Percentiles rank a stretch among this genome's conserved stretches.
phyloP scores from a whole-genome alignment of 2,113 vertebrate species.

The Erythrolamprus reginae region DNA sequence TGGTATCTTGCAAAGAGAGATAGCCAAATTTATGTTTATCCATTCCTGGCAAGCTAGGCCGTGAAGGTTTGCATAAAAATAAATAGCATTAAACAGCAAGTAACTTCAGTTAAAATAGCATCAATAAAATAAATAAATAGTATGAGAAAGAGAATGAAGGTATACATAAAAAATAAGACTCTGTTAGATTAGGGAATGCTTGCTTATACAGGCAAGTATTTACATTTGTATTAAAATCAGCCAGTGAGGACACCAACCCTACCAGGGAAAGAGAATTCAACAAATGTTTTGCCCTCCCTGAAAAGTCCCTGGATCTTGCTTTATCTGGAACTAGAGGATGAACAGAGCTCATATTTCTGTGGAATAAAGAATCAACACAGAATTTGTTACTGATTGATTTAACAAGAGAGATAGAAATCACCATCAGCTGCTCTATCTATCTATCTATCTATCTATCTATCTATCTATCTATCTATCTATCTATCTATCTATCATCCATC shows the following conservation, averaged over 20 bases:
- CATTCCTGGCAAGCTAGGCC: background rate
- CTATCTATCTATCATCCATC: no score
- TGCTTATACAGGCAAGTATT: background rate
- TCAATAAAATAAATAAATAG: background rate
- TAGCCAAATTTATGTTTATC: background rate
- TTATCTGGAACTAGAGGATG: background rate
- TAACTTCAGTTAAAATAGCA: background rate
- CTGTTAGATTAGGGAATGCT: background rate
- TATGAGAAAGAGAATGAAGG: background rate
- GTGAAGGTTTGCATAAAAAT: background rate
- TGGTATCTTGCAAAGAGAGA: background rate
- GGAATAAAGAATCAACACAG: background rate
- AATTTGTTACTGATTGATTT: background rate
- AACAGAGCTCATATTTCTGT: background rate
- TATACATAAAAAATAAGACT: background rate
- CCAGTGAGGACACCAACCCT: background rate
- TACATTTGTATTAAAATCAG: background rate
- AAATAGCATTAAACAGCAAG: background rate
- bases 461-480: no score
- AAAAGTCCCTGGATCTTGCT: background rate
- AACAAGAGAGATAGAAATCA: background rate
- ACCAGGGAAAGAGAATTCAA: background rate
- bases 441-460: no score
- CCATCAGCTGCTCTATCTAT: background rate
- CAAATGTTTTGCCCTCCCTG: background rate